phyloP scores from a whole-genome alignment of 2,113 vertebrate species.

The Entelurus aequoreus region DNA sequence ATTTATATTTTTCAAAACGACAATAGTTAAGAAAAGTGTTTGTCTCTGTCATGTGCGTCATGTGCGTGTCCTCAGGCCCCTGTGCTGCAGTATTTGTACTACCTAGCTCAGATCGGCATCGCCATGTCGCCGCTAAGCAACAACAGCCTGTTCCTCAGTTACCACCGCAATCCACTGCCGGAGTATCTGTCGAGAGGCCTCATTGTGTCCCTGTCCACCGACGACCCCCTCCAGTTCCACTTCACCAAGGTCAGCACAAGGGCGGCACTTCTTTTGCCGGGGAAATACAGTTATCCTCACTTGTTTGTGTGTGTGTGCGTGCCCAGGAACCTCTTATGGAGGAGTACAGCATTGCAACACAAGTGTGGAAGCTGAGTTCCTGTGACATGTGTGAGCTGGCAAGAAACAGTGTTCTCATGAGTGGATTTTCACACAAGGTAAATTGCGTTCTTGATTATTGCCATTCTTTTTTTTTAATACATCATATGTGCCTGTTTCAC shows the following conservation, averaged over 20 bases:
- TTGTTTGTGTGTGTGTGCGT: slow-evolving; percentile 25
- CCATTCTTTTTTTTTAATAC: background rate
- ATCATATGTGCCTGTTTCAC: too few species aligned
- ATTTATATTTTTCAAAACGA: background rate
- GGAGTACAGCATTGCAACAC: slow-evolving; percentile 95
- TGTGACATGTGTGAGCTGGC: slow-evolving; percentile 98
- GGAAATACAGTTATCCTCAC: background rate
- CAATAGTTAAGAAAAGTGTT: background rate
- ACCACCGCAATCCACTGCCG: slow-evolving; percentile 91
- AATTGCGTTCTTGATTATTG: background rate
- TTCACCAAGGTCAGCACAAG: slow-evolving; percentile 86
- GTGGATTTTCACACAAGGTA: slow-evolving; percentile 94
- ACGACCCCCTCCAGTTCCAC: slow-evolving; percentile 95
- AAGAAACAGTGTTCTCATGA: slow-evolving; percentile 98
- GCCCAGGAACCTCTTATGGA: slow-evolving; percentile 94
- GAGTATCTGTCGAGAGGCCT: slow-evolving; percentile 94
- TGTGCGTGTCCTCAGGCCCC: slow-evolving; percentile 74
- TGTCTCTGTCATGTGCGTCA: background rate
- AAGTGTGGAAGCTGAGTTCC: slow-evolving; percentile 97
- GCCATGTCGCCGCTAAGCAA: slow-evolving; percentile 97
- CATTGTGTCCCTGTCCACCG: slow-evolving; percentile 91
- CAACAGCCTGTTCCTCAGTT: slow-evolving; percentile 97
- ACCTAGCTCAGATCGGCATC: slow-evolving; percentile 93
- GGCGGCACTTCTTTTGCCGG: too few species aligned
- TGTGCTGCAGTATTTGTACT: slow-evolving; percentile 95